Evolutionary conservation across 1,140 invertebrate species (phyloP).

Genomic region (Cydia pomonella): DNA sequence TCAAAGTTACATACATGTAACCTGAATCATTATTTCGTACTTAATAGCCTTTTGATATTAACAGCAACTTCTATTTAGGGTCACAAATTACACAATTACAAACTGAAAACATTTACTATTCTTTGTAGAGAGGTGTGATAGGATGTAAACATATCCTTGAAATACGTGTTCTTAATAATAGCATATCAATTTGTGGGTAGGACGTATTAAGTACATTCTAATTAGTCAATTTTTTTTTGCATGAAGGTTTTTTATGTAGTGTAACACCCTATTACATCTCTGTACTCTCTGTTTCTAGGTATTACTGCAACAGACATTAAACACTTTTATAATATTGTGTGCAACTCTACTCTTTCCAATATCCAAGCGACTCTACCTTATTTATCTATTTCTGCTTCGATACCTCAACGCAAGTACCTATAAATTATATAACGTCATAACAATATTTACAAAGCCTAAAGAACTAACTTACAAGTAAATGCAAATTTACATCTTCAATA

Average conservation of each 20-base stretch:
- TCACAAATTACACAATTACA: slow-evolving; percentile 71
- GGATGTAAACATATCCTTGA: background rate
- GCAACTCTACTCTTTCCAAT: slow-evolving; percentile 68
- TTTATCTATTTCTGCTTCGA: slow-evolving; percentile 65
- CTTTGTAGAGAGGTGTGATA: slow-evolving; percentile 23
- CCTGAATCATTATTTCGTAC: slow-evolving; percentile 9
- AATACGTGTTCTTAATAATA: background rate
- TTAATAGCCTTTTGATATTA: slow-evolving; percentile 11
- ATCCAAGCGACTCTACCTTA: slow-evolving; percentile 74
- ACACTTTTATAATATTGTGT: slow-evolving; percentile 60
- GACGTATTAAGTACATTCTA: background rate
- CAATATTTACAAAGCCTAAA: slow-evolving; percentile 81
- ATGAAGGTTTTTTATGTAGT: slow-evolving; percentile 34
- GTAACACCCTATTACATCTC: background rate
- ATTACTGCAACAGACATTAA: slow-evolving; percentile 65
- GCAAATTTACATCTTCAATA: slow-evolving; percentile 77
- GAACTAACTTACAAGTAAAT: slow-evolving; percentile 76
- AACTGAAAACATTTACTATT: slow-evolving; percentile 70
- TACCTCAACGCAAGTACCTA: slow-evolving; percentile 67
- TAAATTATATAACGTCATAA: slow-evolving; percentile 81
- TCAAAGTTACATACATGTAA: slow-evolving; percentile 7
- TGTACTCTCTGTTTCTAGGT: slow-evolving; percentile 34
- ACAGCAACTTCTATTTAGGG: slow-evolving; percentile 46
- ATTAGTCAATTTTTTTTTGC: background rate
- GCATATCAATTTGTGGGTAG: background rate